Percentiles rank a stretch among this genome's conserved stretches.
phyloP scores from a whole-genome alignment of 1,140 invertebrate species.

The Saccostrea cuccullata region DNA sequence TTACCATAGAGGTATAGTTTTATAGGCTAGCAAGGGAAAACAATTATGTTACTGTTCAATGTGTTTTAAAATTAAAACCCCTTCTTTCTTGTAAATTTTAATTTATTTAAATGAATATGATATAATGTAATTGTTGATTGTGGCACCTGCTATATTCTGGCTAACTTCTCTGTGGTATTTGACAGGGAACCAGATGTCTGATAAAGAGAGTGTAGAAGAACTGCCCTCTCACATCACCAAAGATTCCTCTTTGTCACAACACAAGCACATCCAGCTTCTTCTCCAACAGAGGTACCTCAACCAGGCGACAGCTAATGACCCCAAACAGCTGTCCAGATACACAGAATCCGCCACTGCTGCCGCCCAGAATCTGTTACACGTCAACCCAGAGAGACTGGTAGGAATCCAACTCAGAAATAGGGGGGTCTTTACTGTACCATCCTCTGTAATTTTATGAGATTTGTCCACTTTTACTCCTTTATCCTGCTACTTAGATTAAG shows the following conservation, averaged over 20 bases:
- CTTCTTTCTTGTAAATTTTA: too few species aligned
- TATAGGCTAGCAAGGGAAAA: too few species aligned
- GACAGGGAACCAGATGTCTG: constrained; percentile 13
- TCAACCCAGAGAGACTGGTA: constrained; percentile 13
- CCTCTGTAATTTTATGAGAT: too few species aligned
- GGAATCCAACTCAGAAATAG: neutral
- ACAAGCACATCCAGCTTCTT: constrained; percentile 38
- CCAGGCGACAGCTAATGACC: constrained; percentile 36
- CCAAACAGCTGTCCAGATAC: neutral
- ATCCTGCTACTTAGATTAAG: too few species aligned
- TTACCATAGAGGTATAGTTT: too few species aligned
- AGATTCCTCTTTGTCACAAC: constrained; percentile 35
- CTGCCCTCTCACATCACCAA: constrained; percentile 26
- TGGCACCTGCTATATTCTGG: too few species aligned
- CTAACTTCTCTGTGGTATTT: neutral
- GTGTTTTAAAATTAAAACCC: too few species aligned
- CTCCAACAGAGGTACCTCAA: constrained; percentile 48
- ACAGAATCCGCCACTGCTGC: neutral
- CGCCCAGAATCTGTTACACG: neutral
- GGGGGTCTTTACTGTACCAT: too few species aligned
- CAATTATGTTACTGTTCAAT: too few species aligned
- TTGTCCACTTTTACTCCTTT: too few species aligned
- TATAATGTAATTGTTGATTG: too few species aligned
- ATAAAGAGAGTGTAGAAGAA: constrained; percentile 32
- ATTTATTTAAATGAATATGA: too few species aligned